Base-by-base conservation (phyloP, 2,113 vertebrate genomes). In the Cinclus mexicanus region DNA sequence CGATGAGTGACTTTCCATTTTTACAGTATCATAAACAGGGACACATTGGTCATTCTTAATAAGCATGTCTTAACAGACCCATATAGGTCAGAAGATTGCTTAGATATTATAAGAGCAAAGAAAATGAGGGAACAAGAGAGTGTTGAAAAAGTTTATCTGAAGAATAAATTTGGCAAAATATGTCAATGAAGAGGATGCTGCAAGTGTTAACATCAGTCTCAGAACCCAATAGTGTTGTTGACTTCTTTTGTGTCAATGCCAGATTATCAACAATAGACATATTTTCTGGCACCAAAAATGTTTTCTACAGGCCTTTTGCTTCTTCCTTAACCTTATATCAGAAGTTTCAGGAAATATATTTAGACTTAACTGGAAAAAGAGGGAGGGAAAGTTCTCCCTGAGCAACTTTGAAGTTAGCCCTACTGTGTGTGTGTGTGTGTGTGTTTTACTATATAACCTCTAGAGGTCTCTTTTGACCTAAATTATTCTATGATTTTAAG, bases 101-200 rank as follows among this genome's bases (percentile, higher is more conserved):
- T 83, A 93, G 41, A 72, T 89, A 80, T 61, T 80, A 81, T 59
- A 81, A 76, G 46, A 86, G 50, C 50, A 64, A 89, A 76, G 44
- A 90, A 81, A 90, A 81, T 70, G 44, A 65, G n/a, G 39, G 44
- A 81, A 90, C 49, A 76, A 59, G 56, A 89, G 20, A 63, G 25
- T 53, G 37, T 57, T 59, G 37, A 64, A 90, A 93, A 90, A 86
- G n/a, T 41, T 69, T 90, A 90, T 64, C 69, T 42, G 50, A 93
- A 86, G 63, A 90, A 93, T 71, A 46, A 76, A 90, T 90, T 83
- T 90, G 57, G 56, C 63, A 90, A 81, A 90, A 93, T 81, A 81
- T 76, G 63, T 67, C 56, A 59, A 22, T 86, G 50, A 72, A 90
- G 69, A 93, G 44, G 75, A 81, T 65, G 82, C 50, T 86, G 63